Conservation (phyloP, 2,113 vertebrate species). For the Merops nubicus region DNA sequence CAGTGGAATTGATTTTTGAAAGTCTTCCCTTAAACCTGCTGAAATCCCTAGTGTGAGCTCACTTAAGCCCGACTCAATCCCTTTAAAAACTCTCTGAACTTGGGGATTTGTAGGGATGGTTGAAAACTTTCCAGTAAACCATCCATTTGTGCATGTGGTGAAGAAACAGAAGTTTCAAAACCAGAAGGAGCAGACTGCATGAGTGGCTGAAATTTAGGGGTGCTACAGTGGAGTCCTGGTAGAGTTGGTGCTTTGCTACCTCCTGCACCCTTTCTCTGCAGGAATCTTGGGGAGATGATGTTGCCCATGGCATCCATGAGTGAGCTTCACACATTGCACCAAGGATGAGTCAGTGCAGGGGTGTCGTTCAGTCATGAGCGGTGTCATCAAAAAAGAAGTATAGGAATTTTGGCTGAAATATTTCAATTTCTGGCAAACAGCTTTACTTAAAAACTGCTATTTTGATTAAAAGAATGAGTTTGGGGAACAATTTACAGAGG, state of each 20-base stretch:
- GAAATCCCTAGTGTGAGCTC: conserved; percentile 2
- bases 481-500: neutral
- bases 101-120: neutral
- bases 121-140: neutral
- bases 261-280: neutral
- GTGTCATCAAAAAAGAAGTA: neutral
- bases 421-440: neutral
- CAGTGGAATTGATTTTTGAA: conserved; percentile 16
- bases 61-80: conserved; percentile 9
- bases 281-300: neutral
- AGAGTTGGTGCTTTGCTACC: neutral
- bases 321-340: neutral
- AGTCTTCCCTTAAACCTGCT: neutral
- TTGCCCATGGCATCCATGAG: neutral
- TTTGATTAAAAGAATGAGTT: neutral
- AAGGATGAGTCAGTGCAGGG: neutral
- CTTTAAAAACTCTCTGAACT: conserved; percentile 3
- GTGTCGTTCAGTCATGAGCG: rapidly evolving
- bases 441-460: neutral
- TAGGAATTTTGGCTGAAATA: neutral
- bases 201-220: neutral
- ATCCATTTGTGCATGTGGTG: neutral
- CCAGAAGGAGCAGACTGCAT: neutral
- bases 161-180: neutral
- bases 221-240: neutral